These are phyloP conservation scores for Acleris sparsana DNA, from an alignment of 2,888 invertebrate genomes.

Conservation along the genomic window DNA sequence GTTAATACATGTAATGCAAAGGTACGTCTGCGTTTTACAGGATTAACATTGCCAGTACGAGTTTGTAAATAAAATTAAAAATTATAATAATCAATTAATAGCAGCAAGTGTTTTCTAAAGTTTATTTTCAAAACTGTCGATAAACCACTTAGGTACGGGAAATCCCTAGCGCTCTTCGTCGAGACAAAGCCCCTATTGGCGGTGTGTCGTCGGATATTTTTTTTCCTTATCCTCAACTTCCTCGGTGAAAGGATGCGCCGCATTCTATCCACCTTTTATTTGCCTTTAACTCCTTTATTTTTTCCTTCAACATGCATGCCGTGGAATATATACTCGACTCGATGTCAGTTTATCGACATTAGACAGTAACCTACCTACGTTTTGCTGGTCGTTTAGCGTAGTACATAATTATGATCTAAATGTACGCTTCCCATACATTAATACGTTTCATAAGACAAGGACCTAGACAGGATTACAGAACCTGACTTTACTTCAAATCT, in stretches of 20 bases:
- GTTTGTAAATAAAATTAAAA: too few relatives aligned
- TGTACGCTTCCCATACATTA: neutral
- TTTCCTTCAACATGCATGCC: slow-evolving; percentile 39
- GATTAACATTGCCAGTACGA: too few relatives aligned
- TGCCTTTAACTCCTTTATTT: slow-evolving; percentile 53
- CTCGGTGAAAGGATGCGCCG: slow-evolving; percentile 68
- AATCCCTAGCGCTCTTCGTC: slow-evolving; percentile 53
- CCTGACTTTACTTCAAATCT: neutral
- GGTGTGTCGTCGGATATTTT: slow-evolving; percentile 60
- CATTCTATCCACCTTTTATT: slow-evolving; percentile 66
- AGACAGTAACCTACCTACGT: neutral
- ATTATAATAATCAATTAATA: too few relatives aligned
- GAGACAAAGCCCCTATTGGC: slow-evolving; percentile 71
- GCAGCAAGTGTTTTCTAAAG: too few relatives aligned
- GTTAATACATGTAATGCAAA: too few relatives aligned
- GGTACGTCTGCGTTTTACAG: too few relatives aligned
- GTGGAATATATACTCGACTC: slow-evolving; percentile 43
- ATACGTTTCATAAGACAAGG: neutral
- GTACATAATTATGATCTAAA: neutral
- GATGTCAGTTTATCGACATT: slow-evolving; percentile 37
- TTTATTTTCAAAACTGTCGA: slow-evolving; percentile 16
- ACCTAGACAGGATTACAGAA: slow-evolving; percentile 3
- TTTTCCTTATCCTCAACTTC: slow-evolving; percentile 65
- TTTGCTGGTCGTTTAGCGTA: neutral
- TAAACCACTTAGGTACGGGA: slow-evolving; percentile 24